These are phyloP conservation scores for Bimastos eiseni DNA, from an alignment of 2,888 invertebrate species.

Conservation along the genomic window DNA sequence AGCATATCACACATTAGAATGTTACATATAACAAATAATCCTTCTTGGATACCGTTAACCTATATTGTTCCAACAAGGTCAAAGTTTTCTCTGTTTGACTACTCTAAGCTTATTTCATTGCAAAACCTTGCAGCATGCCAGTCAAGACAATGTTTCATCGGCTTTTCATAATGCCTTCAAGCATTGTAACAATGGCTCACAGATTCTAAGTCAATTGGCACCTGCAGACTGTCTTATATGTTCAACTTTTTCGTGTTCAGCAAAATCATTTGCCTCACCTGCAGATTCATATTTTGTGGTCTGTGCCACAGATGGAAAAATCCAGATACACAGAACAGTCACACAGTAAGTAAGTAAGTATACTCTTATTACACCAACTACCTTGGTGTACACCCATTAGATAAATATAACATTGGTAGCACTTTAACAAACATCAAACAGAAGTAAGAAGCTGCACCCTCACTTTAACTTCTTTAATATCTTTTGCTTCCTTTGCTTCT, in stretches of 20 bases:
- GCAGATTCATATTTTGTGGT: neutral
- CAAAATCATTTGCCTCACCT: neutral
- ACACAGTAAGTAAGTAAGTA: neutral
- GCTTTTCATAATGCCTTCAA: neutral
- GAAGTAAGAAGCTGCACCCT: neutral
- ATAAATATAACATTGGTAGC: no score
- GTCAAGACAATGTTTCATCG: neutral
- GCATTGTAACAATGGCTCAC: neutral
- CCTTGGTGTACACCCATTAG: no score
- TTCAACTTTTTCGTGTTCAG: neutral
- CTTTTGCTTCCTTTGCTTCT: conserved; percentile 16
- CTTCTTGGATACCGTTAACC: neutral
- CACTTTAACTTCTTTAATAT: conserved; percentile 13
- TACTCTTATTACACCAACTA: no score
- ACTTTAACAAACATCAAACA: neutral
- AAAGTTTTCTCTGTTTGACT: neutral
- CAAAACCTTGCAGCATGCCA: neutral
- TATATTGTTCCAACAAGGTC: neutral
- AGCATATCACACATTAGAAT: neutral
- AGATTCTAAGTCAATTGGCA: no score
- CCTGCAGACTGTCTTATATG: no score
- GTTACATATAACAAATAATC: neutral
- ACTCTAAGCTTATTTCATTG: neutral
- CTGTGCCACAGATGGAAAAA: neutral
- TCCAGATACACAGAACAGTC: neutral